Percentiles rank a stretch among this genome's conserved stretches.
Conservation (phyloP, 2,113 vertebrate species). For the Macheiramphus alcinus region DNA sequence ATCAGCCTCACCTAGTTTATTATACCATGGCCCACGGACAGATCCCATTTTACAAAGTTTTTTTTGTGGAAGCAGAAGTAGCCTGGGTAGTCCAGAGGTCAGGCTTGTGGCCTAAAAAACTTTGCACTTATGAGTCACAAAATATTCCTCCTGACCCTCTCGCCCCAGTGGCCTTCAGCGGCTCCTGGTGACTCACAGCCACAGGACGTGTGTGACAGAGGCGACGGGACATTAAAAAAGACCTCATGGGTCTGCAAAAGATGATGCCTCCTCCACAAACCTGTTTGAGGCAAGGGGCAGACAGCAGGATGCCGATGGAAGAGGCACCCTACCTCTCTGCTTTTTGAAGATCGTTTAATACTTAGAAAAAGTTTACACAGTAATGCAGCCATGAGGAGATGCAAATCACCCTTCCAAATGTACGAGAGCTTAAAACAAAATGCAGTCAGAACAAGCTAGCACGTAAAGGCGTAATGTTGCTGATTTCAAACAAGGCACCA, state of each 20-base stretch:
- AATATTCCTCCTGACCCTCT: not conserved
- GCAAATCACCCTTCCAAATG: not conserved
- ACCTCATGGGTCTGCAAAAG: not conserved
- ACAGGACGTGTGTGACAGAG: fast-evolving
- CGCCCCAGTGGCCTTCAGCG: fast-evolving
- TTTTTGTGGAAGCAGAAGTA: not conserved
- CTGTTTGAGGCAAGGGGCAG: not conserved
- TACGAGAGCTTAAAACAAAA: not conserved
- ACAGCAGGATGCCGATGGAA: fast-evolving
- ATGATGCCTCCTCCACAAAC: not conserved
- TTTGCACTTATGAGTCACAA: not conserved
- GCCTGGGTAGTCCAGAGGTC: not conserved
- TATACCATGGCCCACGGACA: fast-evolving
- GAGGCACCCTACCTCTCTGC: not conserved
- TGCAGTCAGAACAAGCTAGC: not conserved
- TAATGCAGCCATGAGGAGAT: not conserved
- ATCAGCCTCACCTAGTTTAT: not conserved
- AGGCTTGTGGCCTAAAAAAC: not conserved
- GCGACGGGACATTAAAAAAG: not conserved
- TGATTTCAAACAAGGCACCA: not conserved
- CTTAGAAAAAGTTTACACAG: not conserved
- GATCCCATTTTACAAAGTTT: not conserved
- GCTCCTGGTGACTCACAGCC: not conserved
- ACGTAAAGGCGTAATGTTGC: fast-evolving
- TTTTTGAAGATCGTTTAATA: not conserved